Evolutionary conservation across 2,888 invertebrate genomes (phyloP), one percentile per base, ranked within the genome.

Genomic region (Theodoxus fluviatilis): DNA sequence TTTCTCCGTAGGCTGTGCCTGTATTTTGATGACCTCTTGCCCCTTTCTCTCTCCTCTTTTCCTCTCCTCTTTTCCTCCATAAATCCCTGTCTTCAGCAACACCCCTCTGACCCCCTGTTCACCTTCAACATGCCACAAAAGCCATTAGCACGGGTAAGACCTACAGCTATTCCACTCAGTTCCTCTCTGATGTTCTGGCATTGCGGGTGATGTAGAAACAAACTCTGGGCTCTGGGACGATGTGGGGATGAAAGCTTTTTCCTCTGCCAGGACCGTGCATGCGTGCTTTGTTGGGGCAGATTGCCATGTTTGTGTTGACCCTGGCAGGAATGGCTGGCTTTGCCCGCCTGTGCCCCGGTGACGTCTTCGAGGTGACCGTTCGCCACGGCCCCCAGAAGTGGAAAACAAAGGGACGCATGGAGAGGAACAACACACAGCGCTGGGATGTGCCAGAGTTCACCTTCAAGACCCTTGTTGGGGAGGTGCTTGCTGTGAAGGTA

Each of bases 341-440:
- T 83, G 90, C 90, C 4, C 86, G 90, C 6, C 85, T 90, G 43
- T 89, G 89, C 79, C 87, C 89, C 1, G 90, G 90, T 2, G 90
- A 91, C 81, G 88, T 89, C 35, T 91, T 90, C 84, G 90, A 90
- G 79, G 89, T 91, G 35, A 86, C 86, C 2, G 82, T 91, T 15
- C 85, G 88, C 68, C 89, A 90, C 77, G 90, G 90, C 4, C 79
- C 82, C 25, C 90, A 90, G 81, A 90, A 90, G 80, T 90, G 90
- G 90, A 89, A 90, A 79, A 87, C 88, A 7, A 86, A 88, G 71
- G 90, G 90, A 2, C 83, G 88, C 65, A 86, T 90, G n/a, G 86
- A 87, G 69, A 87, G 88, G 73, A 88, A 88, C 75, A 86, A 87
- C 68, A 84, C 83, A 52, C 90, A 90, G 82, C 84, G 83, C 49